These are phyloP conservation scores for Sarcophaga caerulescens DNA, from an alignment of 2,888 invertebrate species.

Conservation along the genomic window DNA sequence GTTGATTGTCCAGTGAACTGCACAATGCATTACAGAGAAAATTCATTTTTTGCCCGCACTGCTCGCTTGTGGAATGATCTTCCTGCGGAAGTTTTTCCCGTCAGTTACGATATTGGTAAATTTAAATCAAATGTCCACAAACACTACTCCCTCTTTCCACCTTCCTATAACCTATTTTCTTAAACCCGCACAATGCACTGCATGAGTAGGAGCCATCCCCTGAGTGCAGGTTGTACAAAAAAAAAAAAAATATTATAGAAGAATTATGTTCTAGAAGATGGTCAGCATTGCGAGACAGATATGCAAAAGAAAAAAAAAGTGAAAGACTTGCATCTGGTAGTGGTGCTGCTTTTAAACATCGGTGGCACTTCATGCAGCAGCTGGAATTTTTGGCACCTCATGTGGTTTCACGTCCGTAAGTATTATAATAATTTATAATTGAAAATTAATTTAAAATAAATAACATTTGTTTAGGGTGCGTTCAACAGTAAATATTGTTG, in stretches of 20 bases:
- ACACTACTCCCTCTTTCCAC: too few species aligned
- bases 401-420: constrained; percentile 18
- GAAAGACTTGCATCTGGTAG: not conserved
- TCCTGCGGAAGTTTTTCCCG: too few species aligned
- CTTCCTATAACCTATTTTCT: too few species aligned
- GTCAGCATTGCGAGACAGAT: constrained; percentile 4
- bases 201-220: too few species aligned
- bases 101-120: too few species aligned
- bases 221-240: too few species aligned
- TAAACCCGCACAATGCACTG: too few species aligned
- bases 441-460: not conserved
- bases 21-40: too few species aligned
- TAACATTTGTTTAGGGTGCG: not conserved
- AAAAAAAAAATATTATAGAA: constrained; percentile 16
- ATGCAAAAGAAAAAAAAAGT: not conserved
- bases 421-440: constrained; percentile 1
- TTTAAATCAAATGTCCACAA: too few species aligned
- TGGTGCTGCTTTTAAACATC: constrained; percentile 2
- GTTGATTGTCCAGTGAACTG: too few species aligned
- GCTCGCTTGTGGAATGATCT: too few species aligned
- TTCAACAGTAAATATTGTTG: constrained; percentile 9
- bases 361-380: constrained; percentile 2
- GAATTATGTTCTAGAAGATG: constrained; percentile 2
- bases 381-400: constrained; percentile 19
- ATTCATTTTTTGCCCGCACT: too few species aligned